These are phyloP conservation scores for Hypotaenidia philippensis DNA, from an alignment of 2,797 vertebrate species.

Conservation along the genomic window DNA sequence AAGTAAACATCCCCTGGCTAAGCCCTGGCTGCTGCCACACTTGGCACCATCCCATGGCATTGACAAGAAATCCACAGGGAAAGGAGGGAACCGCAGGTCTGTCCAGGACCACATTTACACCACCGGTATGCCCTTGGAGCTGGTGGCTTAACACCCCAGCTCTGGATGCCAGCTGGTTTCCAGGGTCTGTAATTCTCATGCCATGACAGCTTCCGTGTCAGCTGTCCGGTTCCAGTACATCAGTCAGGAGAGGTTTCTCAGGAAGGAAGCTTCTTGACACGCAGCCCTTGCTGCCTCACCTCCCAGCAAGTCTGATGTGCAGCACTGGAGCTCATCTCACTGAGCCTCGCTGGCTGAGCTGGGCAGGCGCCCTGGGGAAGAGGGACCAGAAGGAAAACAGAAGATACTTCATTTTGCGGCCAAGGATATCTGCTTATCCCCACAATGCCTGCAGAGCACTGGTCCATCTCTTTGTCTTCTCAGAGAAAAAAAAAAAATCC, in stretches of 20 bases:
- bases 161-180: neutral
- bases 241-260: neutral
- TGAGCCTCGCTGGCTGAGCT: neutral
- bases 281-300: neutral
- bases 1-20: neutral
- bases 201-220: neutral
- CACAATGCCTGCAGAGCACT: neutral
- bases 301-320: neutral
- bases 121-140: fast-evolving
- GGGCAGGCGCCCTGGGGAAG: neutral
- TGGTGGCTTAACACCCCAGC: neutral
- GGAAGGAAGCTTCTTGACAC: neutral
- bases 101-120: neutral
- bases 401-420: neutral
- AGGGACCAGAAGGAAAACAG: neutral
- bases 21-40: neutral
- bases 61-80: neutral
- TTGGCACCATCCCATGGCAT: neutral
- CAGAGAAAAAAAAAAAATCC: neutral
- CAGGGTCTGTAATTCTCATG: neutral
- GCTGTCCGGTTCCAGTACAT: neutral
- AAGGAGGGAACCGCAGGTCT: neutral
- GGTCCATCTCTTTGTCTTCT: neutral
- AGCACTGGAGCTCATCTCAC: neutral
- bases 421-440: neutral